Conservation (phyloP, 2,888 invertebrate species). For the Heteromurus nitidus region DNA sequence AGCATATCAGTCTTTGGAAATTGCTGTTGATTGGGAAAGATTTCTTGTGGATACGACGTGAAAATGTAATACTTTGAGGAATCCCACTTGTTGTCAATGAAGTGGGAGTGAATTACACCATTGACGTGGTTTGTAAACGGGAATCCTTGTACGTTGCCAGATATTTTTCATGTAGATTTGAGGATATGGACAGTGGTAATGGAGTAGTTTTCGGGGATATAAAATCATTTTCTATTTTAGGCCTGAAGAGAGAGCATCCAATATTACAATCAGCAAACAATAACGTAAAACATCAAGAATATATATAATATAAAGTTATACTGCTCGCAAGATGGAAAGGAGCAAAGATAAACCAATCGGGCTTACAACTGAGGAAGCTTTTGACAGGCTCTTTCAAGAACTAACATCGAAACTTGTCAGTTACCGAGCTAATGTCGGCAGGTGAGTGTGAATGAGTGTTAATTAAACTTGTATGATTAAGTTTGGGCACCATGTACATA, state of each 20-base stretch:
- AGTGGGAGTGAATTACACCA: conserved; percentile 9
- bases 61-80: conserved; percentile 16
- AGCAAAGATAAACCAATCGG: conserved; percentile 55
- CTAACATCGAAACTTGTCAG: conserved; percentile 64
- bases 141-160: not conserved
- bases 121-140: not conserved
- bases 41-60: not conserved
- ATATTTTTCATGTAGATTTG: not conserved
- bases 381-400: conserved; percentile 69
- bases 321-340: conserved; percentile 11
- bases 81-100: conserved; percentile 21
- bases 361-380: conserved; percentile 72
- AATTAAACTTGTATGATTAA: not conserved
- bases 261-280: not conserved
- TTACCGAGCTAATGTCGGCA: conserved; percentile 64
- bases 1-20: conserved; percentile 10
- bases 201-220: too few relatives aligned
- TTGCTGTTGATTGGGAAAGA: not conserved
- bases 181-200: not conserved
- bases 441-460: conserved; percentile 44
- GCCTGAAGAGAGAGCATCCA: not conserved
- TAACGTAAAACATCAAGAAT: not conserved
- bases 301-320: not conserved
- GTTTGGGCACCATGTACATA: not conserved
- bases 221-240: not conserved